Evolutionary conservation across 2,888 invertebrate species (phyloP).

Genomic region (Tortricodes alternella): DNA sequence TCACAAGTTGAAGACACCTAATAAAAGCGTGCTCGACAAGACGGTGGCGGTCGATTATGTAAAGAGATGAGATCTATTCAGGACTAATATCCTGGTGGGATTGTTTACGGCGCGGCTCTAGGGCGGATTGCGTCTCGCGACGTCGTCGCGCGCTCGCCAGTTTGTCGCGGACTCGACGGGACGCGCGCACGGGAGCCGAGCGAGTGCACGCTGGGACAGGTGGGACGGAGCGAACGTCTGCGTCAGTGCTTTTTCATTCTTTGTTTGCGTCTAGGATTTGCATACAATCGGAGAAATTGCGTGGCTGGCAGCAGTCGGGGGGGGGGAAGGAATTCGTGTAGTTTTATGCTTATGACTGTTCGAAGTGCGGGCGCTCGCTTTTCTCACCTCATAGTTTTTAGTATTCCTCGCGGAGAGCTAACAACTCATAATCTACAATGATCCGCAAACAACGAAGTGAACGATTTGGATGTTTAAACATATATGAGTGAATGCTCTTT

Average conservation of each 20-base stretch:
- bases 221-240: conserved; percentile 66
- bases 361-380: conserved; percentile 47
- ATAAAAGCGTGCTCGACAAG: conserved; percentile 73
- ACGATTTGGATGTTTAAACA: conserved; percentile 16
- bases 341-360: conserved; percentile 63
- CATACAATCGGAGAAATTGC: conserved; percentile 80
- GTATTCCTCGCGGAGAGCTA: neutral
- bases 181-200: conserved; percentile 32
- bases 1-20: conserved; percentile 66
- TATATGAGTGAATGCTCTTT: conserved; percentile 7
- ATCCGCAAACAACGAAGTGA: conserved; percentile 7
- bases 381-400: conserved; percentile 38
- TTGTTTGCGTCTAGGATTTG: conserved; percentile 77
- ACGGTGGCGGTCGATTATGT: conserved; percentile 65
- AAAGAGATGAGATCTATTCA: conserved; percentile 71
- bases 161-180: conserved; percentile 57
- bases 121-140: conserved; percentile 53
- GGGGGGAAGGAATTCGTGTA: conserved; percentile 66
- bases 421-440: neutral
- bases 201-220: conserved; percentile 51
- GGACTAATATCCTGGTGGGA: conserved; percentile 65
- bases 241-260: conserved; percentile 74
- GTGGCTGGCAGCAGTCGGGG: conserved; percentile 59
- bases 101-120: conserved; percentile 62
- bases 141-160: conserved; percentile 39